phyloP scores from a whole-genome alignment of 2,888 invertebrate species.

The Autographa gamma region DNA sequence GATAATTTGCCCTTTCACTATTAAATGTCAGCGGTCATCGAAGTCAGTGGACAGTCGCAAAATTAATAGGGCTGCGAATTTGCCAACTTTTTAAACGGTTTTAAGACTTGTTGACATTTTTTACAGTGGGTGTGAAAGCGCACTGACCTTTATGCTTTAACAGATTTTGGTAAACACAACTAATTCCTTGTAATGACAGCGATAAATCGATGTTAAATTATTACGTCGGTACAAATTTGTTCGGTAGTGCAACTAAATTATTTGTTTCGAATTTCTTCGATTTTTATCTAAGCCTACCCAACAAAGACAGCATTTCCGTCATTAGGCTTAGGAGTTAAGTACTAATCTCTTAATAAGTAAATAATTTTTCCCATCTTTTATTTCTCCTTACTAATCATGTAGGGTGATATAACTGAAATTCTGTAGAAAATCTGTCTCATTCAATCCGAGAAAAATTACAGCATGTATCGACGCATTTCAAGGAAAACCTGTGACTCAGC shows the following conservation, averaged over 20 bases:
- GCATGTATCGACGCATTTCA: conserved; percentile 47
- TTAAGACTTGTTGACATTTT: conserved; percentile 47
- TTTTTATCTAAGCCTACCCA: too few relatives aligned
- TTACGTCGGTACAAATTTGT: background rate
- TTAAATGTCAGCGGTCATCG: conserved; percentile 43
- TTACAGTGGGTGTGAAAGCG: conserved; percentile 48
- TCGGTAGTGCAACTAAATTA: background rate
- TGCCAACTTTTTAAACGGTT: conserved; percentile 57
- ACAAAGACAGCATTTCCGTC: background rate
- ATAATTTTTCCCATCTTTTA: background rate
- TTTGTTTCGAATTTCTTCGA: background rate
- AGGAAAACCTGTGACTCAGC: conserved; percentile 57
- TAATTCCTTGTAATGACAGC: conserved; percentile 60
- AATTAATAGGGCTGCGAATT: conserved; percentile 48
- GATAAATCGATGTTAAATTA: conserved; percentile 51
- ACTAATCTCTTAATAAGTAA: too few relatives aligned
- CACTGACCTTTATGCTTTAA: conserved; percentile 55
- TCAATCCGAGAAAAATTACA: conserved; percentile 47
- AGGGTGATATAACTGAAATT: conserved; percentile 17
- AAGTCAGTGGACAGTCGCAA: conserved; percentile 34
- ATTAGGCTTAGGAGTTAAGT: too few relatives aligned
- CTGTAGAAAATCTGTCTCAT: conserved; percentile 50
- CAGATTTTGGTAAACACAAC: conserved; percentile 57
- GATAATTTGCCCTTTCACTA: conserved; percentile 40
- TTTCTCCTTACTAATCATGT: background rate